A percentile compares a stretch with the other conserved stretches of the same genome.
These are phyloP conservation scores for Siniperca obscura DNA, from an alignment of 2,797 vertebrate species.

Conservation along the genomic window DNA sequence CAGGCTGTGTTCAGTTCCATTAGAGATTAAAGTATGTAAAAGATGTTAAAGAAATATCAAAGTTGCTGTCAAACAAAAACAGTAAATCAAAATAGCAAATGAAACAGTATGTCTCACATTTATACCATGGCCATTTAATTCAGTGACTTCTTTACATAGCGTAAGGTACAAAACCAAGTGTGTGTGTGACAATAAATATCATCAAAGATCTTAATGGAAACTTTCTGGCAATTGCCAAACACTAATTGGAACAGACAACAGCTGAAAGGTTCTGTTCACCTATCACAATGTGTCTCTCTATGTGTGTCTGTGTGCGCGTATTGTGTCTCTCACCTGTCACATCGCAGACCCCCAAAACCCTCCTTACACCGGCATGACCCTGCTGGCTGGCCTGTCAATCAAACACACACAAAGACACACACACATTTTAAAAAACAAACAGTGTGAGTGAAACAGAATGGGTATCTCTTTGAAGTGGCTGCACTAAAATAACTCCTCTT, in stretches of 20 bases:
- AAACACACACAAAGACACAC: conserved; percentile 51
- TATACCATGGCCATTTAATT: conserved; percentile 12
- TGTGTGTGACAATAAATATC: conserved; percentile 25
- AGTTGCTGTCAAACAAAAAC: background rate
- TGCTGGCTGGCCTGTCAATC: conserved; percentile 87
- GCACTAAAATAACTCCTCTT: conserved; percentile 60
- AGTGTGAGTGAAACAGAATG: conserved; percentile 20
- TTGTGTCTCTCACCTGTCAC: conserved; percentile 82
- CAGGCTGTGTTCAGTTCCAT: background rate
- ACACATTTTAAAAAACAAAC: conserved; percentile 23
- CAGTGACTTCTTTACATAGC: background rate
- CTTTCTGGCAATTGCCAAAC: conserved; percentile 63
- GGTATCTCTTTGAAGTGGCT: conserved; percentile 40
- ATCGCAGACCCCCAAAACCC: conserved; percentile 91
- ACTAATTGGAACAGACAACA: conserved; percentile 77
- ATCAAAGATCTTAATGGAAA: conserved; percentile 59
- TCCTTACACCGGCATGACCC: conserved; percentile 94
- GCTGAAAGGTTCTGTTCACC: conserved; percentile 78
- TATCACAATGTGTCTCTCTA: conserved; percentile 70
- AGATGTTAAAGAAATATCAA: background rate
- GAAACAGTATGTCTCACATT: background rate
- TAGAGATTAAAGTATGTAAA: background rate
- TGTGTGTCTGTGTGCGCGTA: conserved; percentile 21
- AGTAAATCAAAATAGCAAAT: conserved; percentile 7
- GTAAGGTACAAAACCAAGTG: background rate